These are phyloP conservation scores for Cyphomyrus plagiostoma DNA, from an alignment of 2,113 vertebrate genomes.

Conservation along the genomic window DNA sequence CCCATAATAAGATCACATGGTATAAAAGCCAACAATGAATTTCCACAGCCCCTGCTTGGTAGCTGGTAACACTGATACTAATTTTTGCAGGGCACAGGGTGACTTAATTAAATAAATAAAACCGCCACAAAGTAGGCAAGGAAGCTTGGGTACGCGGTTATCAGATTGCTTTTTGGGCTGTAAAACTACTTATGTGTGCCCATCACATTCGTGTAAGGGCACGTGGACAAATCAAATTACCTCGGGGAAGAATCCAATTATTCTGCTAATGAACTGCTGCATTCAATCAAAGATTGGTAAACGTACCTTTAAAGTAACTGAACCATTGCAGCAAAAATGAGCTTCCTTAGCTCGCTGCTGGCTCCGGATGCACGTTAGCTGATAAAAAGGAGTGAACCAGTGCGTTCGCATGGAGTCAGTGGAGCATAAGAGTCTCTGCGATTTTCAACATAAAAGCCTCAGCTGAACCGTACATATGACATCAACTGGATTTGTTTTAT, in stretches of 20 bases:
- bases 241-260: conserved; percentile 3
- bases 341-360: background rate
- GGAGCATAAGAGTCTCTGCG: background rate
- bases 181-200: conserved; percentile 16
- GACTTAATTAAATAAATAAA: background rate
- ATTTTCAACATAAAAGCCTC: background rate
- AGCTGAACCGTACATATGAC: background rate
- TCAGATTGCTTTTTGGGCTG: conserved; percentile 1
- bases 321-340: conserved; percentile 4
- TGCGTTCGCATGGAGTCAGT: background rate
- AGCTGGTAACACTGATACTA: background rate
- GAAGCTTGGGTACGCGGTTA: background rate
- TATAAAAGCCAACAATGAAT: conserved; percentile 1
- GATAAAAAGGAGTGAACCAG: background rate
- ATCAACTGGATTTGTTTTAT: background rate
- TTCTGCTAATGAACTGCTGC: conserved; percentile 12
- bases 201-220: conserved; percentile 11
- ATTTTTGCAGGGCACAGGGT: background rate
- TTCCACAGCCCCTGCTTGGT: background rate
- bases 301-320: background rate
- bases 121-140: background rate
- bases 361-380: background rate
- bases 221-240: conserved; percentile 14
- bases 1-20: background rate
- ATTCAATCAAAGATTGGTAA: conserved; percentile 12